Evolutionary conservation across 2,888 invertebrate species (phyloP).

Genomic region (Hofmannophila pseudospretella): DNA sequence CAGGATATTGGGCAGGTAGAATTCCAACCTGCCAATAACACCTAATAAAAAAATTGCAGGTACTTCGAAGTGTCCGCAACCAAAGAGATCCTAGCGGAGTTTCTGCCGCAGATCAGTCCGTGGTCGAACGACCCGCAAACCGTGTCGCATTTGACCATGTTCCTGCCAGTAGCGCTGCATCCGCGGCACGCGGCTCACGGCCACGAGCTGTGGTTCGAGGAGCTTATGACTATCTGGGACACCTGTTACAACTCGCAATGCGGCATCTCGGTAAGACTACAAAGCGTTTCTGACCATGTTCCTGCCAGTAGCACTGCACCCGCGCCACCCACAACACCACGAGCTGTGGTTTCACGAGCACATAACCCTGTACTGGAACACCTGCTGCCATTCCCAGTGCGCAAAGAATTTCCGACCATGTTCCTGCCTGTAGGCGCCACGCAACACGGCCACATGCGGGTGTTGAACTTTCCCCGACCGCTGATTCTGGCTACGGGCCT

Average conservation of each 20-base stretch:
- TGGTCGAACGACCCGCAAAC: slow-evolving; percentile 77
- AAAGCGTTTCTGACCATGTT: slow-evolving; percentile 83
- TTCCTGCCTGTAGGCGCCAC: slow-evolving; percentile 90
- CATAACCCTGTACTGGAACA: slow-evolving; percentile 87
- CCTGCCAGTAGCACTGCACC: slow-evolving; percentile 84
- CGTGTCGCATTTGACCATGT: slow-evolving; percentile 82
- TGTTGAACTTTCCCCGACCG: no score
- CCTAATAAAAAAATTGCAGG: no score
- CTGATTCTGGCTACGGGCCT: no score
- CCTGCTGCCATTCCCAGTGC: slow-evolving; percentile 83
- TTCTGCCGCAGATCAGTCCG: slow-evolving; percentile 88
- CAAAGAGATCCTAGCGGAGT: slow-evolving; percentile 90
- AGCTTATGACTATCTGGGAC: slow-evolving; percentile 88
- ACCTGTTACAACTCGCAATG: slow-evolving; percentile 84
- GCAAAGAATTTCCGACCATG: slow-evolving; percentile 80
- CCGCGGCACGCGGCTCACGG: slow-evolving; percentile 80
- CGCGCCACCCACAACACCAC: slow-evolving; percentile 81
- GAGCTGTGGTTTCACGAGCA: slow-evolving; percentile 89
- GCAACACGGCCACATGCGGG: no score
- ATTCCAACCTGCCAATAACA: no score
- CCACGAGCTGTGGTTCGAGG: slow-evolving; percentile 87
- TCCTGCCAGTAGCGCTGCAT: slow-evolving; percentile 85
- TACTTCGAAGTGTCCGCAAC: slow-evolving; percentile 87
- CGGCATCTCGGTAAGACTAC: slow-evolving; percentile 73
- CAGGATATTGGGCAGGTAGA: no score